phyloP scores from a whole-genome alignment of 2,888 invertebrate species.

The Lycophotia porphyrea region DNA sequence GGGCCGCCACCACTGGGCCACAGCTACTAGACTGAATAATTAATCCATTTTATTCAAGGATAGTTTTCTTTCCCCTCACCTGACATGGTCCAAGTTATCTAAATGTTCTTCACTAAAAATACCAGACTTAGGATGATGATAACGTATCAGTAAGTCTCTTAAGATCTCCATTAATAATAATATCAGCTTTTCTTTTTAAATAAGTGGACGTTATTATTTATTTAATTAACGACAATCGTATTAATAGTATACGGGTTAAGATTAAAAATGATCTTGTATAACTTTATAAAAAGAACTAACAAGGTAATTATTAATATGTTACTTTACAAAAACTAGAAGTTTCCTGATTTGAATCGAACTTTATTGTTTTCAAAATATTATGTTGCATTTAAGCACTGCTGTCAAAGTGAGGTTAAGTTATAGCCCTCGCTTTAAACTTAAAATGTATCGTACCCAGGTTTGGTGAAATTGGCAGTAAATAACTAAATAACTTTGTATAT shows the following conservation, averaged over 20 bases:
- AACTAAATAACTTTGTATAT: conserved; percentile 18
- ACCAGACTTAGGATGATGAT: not conserved
- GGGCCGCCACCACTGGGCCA: too few relatives aligned
- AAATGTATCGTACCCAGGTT: not conserved
- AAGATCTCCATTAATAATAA: too few relatives aligned
- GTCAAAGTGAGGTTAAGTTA: conserved; percentile 21
- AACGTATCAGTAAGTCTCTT: not conserved
- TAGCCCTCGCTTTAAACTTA: not conserved
- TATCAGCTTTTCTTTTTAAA: too few relatives aligned
- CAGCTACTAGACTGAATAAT: too few relatives aligned
- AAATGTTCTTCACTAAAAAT: not conserved
- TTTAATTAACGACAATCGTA: too few relatives aligned
- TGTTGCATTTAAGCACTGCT: not conserved
- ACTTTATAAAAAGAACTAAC: not conserved
- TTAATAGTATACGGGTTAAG: too few relatives aligned
- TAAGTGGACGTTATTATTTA: too few relatives aligned
- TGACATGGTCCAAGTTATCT: not conserved
- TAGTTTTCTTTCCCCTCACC: not conserved
- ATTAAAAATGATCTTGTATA: too few relatives aligned
- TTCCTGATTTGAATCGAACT: not conserved
- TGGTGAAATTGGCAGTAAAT: conserved; percentile 9
- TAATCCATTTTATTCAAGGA: not conserved
- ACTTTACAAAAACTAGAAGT: not conserved
- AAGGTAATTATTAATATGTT: not conserved
- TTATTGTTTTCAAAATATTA: conserved; percentile 19